A percentile compares a stretch with the other conserved stretches of the same genome.
Evolutionary conservation across 2,888 invertebrate species (phyloP).

Genomic region (Elaeidobius kamerunicus): DNA sequence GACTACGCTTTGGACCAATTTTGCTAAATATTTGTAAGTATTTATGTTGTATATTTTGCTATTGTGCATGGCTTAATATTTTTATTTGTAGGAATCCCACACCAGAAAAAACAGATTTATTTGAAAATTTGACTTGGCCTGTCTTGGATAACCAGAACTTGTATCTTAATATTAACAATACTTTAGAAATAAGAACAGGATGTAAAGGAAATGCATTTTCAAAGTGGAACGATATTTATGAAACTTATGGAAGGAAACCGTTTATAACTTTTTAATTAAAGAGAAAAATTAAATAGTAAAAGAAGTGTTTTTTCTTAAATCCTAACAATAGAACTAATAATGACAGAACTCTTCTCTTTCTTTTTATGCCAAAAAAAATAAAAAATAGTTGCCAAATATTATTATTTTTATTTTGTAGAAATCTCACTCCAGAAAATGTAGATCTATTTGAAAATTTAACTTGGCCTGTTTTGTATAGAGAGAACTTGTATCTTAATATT

Average conservation of each 20-base stretch:
- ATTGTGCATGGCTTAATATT: not conserved
- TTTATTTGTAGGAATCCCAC: conserved; percentile 11
- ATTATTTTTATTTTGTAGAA: conserved; percentile 12
- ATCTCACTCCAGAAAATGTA: conserved; percentile 6
- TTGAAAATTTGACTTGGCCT: conserved; percentile 7
- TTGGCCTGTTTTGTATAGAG: not conserved
- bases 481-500: not conserved
- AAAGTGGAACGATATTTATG: conserved; percentile 3
- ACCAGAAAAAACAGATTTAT: conserved; percentile 6
- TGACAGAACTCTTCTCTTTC: too few species aligned
- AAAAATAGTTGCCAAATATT: too few species aligned
- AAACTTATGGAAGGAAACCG: conserved; percentile 6
- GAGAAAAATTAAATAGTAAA: too few species aligned
- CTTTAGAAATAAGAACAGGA: not conserved
- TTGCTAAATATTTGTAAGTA: conserved; percentile 32
- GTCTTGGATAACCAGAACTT: not conserved
- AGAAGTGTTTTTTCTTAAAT: too few species aligned
- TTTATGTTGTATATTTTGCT: not conserved
- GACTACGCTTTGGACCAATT: conserved; percentile 38
- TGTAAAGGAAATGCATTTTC: not conserved
- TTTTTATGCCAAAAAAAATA: too few species aligned
- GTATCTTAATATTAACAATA: conserved; percentile 3
- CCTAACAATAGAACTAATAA: too few species aligned
- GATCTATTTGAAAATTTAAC: conserved; percentile 7
- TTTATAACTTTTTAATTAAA: conserved; percentile 9